Evolutionary conservation across 1,140 invertebrate species (phyloP), one percentile per base, ranked within the genome.

Genomic region (Drosophila willistoni): DNA sequence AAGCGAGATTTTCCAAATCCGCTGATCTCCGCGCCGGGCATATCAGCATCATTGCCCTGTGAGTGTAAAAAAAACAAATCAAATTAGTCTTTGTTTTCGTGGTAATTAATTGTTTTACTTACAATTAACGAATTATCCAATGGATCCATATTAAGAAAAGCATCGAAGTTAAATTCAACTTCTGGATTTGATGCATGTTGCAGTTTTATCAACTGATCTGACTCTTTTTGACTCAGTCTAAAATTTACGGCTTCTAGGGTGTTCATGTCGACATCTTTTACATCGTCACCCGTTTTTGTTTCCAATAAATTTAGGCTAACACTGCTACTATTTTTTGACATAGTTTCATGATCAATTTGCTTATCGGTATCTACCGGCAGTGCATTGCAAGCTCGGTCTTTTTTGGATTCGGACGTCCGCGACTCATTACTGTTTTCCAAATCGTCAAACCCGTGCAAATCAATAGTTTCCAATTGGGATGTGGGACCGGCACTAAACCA

Each of bases 381-480:
- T 29, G 54, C 17, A 6, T n/a, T 64, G 10, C 17, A 12, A 29
- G 7, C 19, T 0, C 17, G 22, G 7, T 67, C 19, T 22, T 61
- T 64, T 10, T 55, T 68, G 1, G 17, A 17, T 3, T 74, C 59
- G 6, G 60, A 13, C 7, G 54, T 12, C 9, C 17, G 44, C 13
- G 44, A 25, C 2, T 93, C 93, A 93, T 94, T 90, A 93, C 92
- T n/a, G 29, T 75, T 69, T 19, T 90, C 90, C 4, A 69, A 90
- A 77, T 97, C 96, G 51, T 98, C 97, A 93, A 98, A 99, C 5
- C 98, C 98, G 64, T 95, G 95, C 59, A 98, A 93, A 91, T 98
- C 98, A 68, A 99, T 98, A n/a, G 96, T 98, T 77, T 98, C 98
- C 75, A 96, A 94, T 84, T 98, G 96, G 56, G 97, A 98, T 60